Conservation (phyloP, 1,140 invertebrate genomes). For the Samia ricini region DNA sequence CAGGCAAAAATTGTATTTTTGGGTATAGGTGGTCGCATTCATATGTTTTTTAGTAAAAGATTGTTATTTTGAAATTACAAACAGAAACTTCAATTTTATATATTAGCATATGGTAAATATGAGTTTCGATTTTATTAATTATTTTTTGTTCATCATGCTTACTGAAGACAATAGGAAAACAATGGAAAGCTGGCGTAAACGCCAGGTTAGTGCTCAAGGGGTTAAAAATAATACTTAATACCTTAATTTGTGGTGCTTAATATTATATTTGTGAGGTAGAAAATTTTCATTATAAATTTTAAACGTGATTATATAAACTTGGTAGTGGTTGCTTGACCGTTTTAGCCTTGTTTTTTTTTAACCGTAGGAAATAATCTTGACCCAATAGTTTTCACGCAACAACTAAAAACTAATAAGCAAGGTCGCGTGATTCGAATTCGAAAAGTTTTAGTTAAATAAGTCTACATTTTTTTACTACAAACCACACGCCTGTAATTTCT, state of each 20-base stretch:
- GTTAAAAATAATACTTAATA: too few species aligned
- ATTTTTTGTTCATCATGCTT: too few species aligned
- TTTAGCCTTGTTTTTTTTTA: neutral
- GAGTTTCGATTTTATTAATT: too few species aligned
- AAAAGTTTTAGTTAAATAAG: neutral
- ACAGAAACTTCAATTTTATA: too few species aligned
- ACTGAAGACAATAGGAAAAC: too few species aligned
- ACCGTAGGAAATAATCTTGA: neutral
- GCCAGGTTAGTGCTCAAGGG: too few species aligned
- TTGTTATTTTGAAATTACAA: too few species aligned
- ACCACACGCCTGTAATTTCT: conserved; percentile 11
- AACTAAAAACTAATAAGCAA: neutral
- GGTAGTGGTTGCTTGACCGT: neutral
- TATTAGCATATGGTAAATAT: too few species aligned
- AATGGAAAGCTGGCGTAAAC: too few species aligned
- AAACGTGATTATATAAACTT: neutral
- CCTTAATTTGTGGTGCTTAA: neutral
- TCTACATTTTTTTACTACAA: neutral
- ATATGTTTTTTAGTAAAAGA: too few species aligned
- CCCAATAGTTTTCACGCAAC: conserved; percentile 1
- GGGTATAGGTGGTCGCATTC: too few species aligned
- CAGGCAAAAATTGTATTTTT: too few species aligned
- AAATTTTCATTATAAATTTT: neutral
- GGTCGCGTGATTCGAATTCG: neutral
- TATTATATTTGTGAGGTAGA: neutral